A percentile compares a stretch with the other conserved stretches of the same genome.
These are phyloP conservation scores for Nasonia longicornis DNA, from an alignment of 1,140 invertebrate genomes.

Conservation along the genomic window DNA sequence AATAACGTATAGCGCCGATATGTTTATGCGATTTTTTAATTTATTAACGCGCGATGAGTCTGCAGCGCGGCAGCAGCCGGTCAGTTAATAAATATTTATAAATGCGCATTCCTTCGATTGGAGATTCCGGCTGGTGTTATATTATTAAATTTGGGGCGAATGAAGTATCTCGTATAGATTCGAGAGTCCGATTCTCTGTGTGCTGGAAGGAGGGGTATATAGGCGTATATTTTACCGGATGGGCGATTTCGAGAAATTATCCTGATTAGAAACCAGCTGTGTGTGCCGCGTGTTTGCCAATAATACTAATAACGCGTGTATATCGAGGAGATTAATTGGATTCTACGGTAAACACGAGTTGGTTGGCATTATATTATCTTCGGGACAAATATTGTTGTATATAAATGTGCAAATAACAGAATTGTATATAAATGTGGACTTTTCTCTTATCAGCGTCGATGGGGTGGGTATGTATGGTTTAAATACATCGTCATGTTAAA, in stretches of 20 bases:
- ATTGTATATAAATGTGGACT: neutral
- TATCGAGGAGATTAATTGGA: neutral
- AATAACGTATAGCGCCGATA: conserved; percentile 41
- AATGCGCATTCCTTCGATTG: conserved; percentile 34
- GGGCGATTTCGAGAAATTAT: neutral
- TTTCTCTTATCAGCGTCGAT: neutral
- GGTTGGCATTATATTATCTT: neutral
- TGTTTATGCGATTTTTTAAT: conserved; percentile 46
- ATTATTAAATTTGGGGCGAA: conserved; percentile 31
- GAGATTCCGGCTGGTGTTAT: neutral
- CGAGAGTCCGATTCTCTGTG: neutral
- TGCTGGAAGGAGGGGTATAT: neutral
- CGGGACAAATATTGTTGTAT: neutral
- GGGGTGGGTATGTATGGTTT: neutral
- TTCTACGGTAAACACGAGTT: neutral
- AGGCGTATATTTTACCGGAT: too few species aligned
- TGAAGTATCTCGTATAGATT: conserved; percentile 8
- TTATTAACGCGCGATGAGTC: conserved; percentile 40
- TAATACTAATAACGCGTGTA: too few species aligned
- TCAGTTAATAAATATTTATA: conserved; percentile 47
- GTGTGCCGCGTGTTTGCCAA: too few species aligned
- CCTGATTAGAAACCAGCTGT: neutral
- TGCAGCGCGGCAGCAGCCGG: conserved; percentile 9
- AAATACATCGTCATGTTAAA: neutral
- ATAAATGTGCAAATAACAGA: too few species aligned